Conservation (phyloP, 2,888 invertebrate genomes). For the Xestia c-nigrum region DNA sequence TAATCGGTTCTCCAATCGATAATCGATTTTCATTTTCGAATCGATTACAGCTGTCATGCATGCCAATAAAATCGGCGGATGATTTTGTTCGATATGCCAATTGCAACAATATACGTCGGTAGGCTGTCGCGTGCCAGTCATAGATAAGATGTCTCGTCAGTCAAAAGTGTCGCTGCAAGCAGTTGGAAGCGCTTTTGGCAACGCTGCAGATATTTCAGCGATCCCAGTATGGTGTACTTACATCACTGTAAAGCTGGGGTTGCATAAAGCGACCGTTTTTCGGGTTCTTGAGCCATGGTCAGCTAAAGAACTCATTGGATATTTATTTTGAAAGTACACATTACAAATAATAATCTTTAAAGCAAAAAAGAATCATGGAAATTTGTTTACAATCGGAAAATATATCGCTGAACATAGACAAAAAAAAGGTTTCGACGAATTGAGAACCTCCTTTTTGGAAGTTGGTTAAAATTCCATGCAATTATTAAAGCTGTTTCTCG, state of each 20-base stretch:
- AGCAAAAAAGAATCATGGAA: too few species aligned
- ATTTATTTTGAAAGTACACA: background rate
- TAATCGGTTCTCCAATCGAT: background rate
- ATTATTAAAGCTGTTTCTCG: background rate
- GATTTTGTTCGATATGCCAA: constrained; percentile 40
- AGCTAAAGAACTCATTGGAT: background rate
- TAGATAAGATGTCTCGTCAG: constrained; percentile 61
- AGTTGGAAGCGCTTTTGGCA: constrained; percentile 60
- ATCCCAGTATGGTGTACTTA: constrained; percentile 60
- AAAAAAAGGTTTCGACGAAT: too few species aligned
- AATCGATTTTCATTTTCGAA: constrained; percentile 40
- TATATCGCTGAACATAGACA: too few species aligned
- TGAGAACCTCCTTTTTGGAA: too few species aligned
- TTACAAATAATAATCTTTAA: background rate
- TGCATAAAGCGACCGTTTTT: background rate
- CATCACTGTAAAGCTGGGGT: constrained; percentile 44
- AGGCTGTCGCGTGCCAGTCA: constrained; percentile 56
- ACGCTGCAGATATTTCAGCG: constrained; percentile 53
- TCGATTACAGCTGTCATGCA: constrained; percentile 38
- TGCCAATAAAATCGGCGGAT: constrained; percentile 42
- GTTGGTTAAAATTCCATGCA: background rate
- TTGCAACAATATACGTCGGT: constrained; percentile 15
- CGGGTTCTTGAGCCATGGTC: background rate
- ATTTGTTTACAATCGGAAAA: too few species aligned
- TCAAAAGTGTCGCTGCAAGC: constrained; percentile 54